Evolutionary conservation across 1,140 invertebrate genomes (phyloP), one percentile per base, ranked within the genome.

Genomic region (Nasonia longicornis): DNA sequence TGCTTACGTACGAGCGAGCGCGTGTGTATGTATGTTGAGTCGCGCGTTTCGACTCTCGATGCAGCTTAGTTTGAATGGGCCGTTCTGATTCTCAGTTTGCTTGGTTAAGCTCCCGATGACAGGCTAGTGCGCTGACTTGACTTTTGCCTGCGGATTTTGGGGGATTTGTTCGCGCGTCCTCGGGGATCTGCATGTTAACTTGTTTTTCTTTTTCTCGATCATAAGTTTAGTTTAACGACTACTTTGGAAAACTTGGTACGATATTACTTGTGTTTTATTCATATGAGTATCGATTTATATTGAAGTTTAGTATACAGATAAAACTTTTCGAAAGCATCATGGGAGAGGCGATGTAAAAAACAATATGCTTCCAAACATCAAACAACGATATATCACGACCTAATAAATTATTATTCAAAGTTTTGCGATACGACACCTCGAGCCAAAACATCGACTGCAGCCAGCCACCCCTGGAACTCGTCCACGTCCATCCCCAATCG

Each of bases 381-480:
- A 12, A 31, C 22, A 67, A 10, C 26, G 66, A 58, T 58, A 58
- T 58, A n/a, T n/a, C 4, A 10, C 16, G n/a, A 58, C 26, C 29
- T 67, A 67, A 67, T 67, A 67, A 70, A 70, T 70, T 70, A 70
- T 70, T 70, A 70, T 70, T 70, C 69, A 70, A 70, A 70, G 69
- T 4, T 70, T 70, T 70, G 42, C 42, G 10, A 35, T 42, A n/a
- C 20, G 52, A 58, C 52, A 58, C 20, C 20, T 58, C 52, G 52
- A 58, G 20, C 52, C 0, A 58, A 58, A 58, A 58, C 52, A 58
- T 20, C 52, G 52, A 58, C 52, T 48, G 14, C 2, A 3, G 45
- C 2, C 8, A 14, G 14, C 12, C 45, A 42, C 45, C 45, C 14
- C 12, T 12, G 2, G 45, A 2, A 48, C 45, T 48, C 45, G 45